Conservation (phyloP, 2,888 invertebrate genomes). For the Lasioglossum calceatum region DNA sequence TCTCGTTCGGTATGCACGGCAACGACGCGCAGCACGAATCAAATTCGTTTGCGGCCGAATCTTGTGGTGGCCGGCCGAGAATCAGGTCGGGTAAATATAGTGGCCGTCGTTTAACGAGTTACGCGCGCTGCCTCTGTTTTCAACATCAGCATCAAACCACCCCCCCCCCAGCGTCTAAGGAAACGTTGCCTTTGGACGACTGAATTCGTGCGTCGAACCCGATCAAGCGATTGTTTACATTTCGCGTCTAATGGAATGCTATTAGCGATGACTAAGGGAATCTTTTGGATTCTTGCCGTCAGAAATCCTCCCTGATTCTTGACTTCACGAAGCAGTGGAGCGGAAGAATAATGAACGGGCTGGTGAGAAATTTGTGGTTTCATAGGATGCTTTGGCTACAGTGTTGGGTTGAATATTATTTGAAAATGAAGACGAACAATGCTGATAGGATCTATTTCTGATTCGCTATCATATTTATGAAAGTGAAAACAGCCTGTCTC, state of each 20-base stretch:
- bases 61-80: constrained; percentile 39
- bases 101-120: constrained; percentile 59
- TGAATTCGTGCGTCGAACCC: constrained; percentile 30
- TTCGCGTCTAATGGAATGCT: constrained; percentile 23
- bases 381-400: neutral
- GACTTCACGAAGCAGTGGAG: neutral
- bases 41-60: constrained; percentile 56
- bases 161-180: neutral
- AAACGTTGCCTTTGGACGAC: constrained; percentile 29
- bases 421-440: no score
- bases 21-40: neutral
- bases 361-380: neutral
- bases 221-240: constrained; percentile 33
- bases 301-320: neutral
- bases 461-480: no score
- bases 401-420: no score
- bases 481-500: no score
- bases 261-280: neutral
- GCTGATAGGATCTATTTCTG: no score
- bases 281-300: neutral
- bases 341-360: neutral
- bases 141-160: constrained; percentile 10
- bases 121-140: constrained; percentile 36
- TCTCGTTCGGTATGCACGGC: neutral
- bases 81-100: constrained; percentile 63